Conservation (phyloP, 2,888 invertebrate genomes). For the Yponomeuta plumbellus region DNA sequence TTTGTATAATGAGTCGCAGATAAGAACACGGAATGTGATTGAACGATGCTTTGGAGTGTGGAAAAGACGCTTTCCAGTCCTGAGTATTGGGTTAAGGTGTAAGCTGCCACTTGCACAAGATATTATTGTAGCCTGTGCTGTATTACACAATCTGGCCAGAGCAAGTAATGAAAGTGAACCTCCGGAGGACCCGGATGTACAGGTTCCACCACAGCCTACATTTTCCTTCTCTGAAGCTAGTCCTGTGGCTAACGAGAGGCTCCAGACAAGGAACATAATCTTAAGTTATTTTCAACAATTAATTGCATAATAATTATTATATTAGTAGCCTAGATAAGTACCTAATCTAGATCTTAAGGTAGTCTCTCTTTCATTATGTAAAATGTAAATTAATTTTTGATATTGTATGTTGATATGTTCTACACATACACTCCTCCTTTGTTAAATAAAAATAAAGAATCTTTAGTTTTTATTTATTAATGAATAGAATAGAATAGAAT, state of each 20-base stretch:
- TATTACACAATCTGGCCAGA: slow-evolving; percentile 23
- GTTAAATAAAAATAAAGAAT: no score
- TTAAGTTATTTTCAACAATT: slow-evolving; percentile 7
- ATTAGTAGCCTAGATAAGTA: not conserved
- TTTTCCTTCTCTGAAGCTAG: not conserved
- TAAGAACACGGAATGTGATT: slow-evolving; percentile 23
- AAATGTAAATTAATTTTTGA: no score
- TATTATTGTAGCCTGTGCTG: slow-evolving; percentile 23
- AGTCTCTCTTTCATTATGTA: not conserved
- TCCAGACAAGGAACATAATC: slow-evolving; percentile 2
- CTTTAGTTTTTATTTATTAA: no score
- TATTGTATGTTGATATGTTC: no score
- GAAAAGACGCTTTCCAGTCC: slow-evolving; percentile 16
- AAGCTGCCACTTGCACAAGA: slow-evolving; percentile 19
- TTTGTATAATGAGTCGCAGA: slow-evolving; percentile 24
- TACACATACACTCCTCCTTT: no score
- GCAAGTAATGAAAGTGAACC: slow-evolving; percentile 13
- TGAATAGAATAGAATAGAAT: not conserved
- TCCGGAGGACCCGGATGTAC: slow-evolving; percentile 14
- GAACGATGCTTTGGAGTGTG: slow-evolving; percentile 25
- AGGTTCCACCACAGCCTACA: slow-evolving; percentile 2
- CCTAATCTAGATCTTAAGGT: no score
- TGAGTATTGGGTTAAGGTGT: slow-evolving; percentile 21
- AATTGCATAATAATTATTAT: no score
- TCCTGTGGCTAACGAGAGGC: slow-evolving; percentile 3